Base-by-base conservation (phyloP, 2,113 vertebrate species). In the Melanerpes aurifrons region DNA sequence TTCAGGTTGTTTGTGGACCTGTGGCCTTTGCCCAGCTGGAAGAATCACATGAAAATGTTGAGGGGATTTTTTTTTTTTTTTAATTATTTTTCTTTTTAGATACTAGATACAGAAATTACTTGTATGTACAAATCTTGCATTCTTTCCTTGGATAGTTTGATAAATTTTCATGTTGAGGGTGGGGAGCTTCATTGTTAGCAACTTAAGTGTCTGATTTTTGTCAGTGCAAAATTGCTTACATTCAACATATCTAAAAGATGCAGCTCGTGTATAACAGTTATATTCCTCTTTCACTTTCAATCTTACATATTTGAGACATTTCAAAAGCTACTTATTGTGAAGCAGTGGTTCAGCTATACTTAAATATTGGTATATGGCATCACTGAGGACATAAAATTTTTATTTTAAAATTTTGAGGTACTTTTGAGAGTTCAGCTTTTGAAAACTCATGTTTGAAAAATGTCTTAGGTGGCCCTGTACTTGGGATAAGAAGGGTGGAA, bases 171-270 rank as follows among this genome's bases (percentile, higher is more conserved):
- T 40, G 10, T 13, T 32, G 48, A 28, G 12, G 50, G 64, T 78
- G 28, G 5, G 12, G 4, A 62, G 12, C 18, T 69, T 76, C 31
- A 32, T 0, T 0, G 0, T 72, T 58, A 48, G 50, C 37, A 85
- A 16, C 28, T 69, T 58, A 6, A 76, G 29, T 54, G 16, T 6
- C 8, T 37, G 2, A 28, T 79, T 84, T 63, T 72, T 10, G 19
- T 63, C 20, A 45, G 4, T 67, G 12, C 28, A 7, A 6, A 68
- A 85, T 8, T 75, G 8, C 25, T 54, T 63, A 22, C 31, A 57
- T 75, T 80, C 40, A 54, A 12, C 6, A 19, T 11, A 7, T 3
- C 7, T 77, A 17, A 10, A 63, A 32, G 11, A 45, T 73, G 19
- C 48, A 89, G 35, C 9, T 6, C 12, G 5, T 56, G 6, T 68